A percentile compares a stretch with the other conserved stretches of the same genome.
phyloP scores from a whole-genome alignment of 2,797 vertebrate species.

The Enteromius thamalakanensis region DNA sequence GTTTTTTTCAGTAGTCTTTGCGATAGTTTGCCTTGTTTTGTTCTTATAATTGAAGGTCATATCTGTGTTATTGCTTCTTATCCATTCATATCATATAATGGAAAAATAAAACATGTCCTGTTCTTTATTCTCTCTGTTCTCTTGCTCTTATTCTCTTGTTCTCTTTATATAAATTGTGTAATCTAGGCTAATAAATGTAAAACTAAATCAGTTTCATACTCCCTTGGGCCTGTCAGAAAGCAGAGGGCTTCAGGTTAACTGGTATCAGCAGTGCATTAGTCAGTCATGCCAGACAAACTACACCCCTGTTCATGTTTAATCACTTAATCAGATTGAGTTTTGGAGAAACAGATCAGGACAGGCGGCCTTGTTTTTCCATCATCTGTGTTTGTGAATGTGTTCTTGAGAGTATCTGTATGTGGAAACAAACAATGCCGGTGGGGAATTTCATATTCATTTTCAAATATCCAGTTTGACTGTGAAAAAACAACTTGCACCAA shows the following conservation, averaged over 20 bases:
- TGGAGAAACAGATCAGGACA: constrained; percentile 20
- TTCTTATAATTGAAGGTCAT: neutral
- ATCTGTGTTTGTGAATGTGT: neutral
- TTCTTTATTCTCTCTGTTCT: constrained; percentile 33
- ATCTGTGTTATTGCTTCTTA: constrained; percentile 41
- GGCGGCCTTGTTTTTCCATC: neutral
- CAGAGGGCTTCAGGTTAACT: constrained; percentile 36
- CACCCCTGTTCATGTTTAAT: constrained; percentile 45
- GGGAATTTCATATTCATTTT: neutral
- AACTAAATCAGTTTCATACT: constrained; percentile 18
- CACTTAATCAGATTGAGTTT: constrained; percentile 41
- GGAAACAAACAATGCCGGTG: neutral
- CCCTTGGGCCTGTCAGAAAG: neutral
- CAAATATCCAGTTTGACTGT: neutral
- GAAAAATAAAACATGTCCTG: constrained; percentile 25
- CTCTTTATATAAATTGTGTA: constrained; percentile 25
- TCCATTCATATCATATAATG: constrained; percentile 38
- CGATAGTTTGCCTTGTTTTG: neutral
- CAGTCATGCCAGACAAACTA: constrained; percentile 25
- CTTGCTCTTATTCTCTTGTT: neutral
- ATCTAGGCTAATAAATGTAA: constrained; percentile 29
- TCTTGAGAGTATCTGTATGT: constrained; percentile 11
- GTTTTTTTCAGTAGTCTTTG: constrained; percentile 18
- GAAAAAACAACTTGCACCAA: neutral
- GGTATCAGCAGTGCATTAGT: constrained; percentile 45